Conservation (phyloP, 1,140 invertebrate species). For the Caerostris darwini region DNA sequence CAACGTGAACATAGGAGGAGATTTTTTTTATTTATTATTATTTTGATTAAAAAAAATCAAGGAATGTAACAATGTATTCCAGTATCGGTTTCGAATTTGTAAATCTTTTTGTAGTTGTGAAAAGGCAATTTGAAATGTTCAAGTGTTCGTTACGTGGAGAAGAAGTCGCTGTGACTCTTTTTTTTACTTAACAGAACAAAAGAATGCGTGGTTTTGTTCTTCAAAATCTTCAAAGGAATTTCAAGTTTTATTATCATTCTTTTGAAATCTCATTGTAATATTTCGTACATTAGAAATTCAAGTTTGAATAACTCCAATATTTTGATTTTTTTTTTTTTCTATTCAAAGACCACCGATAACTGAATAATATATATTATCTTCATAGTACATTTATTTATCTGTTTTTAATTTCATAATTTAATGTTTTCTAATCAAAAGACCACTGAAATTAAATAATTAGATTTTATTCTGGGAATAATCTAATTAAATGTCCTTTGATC, state of each 20-base stretch:
- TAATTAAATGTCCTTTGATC: no score
- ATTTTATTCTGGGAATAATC: no score
- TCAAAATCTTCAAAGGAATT: conserved; percentile 19
- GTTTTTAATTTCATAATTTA: no score
- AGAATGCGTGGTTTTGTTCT: conserved; percentile 9
- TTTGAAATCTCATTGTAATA: not conserved
- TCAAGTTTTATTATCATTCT: not conserved
- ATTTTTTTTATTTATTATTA: not conserved
- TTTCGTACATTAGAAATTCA: not conserved
- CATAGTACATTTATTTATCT: no score
- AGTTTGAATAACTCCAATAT: not conserved
- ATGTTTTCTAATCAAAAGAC: no score
- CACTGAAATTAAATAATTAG: no score
- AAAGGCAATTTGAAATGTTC: conserved; percentile 10
- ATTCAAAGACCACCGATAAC: not conserved
- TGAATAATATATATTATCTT: not conserved
- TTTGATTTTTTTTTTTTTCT: not conserved
- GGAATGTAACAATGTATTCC: not conserved
- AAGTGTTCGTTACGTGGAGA: conserved; percentile 4
- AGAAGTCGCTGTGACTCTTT: not conserved
- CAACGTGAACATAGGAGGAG: not conserved
- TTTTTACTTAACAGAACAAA: not conserved
- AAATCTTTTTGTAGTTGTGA: not conserved
- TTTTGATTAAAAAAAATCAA: conserved; percentile 29
- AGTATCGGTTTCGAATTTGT: conserved; percentile 32